Base-by-base conservation (phyloP, 2,888 invertebrate species). In the Meloe dianella region DNA sequence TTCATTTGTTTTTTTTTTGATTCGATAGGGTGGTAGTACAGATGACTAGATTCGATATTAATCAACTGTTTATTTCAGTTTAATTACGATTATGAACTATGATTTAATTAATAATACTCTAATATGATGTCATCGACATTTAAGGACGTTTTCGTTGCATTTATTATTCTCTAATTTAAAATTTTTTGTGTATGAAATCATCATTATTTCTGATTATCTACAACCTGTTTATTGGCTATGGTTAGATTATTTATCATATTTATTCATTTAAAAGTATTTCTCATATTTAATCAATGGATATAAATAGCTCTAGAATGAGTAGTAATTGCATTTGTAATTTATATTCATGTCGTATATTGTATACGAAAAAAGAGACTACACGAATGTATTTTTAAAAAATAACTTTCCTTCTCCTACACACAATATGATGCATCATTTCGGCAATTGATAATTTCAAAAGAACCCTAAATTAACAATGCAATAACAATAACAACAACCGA, bases 261-360 rank as follows among this genome's bases (percentile, higher is more conserved):
- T 67, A 63, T 68, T 68, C 57, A 22, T 27, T 29, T 41, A 66
- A 69, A 61, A 35, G 4, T 69, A 41, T 61, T 66, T n/a, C 64
- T 61, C 62, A 61, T 64, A 68, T 57, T 65, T 65, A 65, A 68
- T 65, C 65, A 68, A 64, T 61, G 64, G 57, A 60, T 66, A 61
- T 62, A 66, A 69, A 66, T 69, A 66, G 64, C 29, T 47, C 54
- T 54, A 14, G 22, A 60, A 60, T 61, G 35, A 60, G 30, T 57
- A 62, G 67, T 65, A 68, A 65, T 67, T 67, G 68, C 63, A 65
- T 47, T 60, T 22, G 61, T 68, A 66, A 66, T 66, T 66, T 47
- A 58, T 65, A 68, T 68, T 63, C 65, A 68, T 60, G 60, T 60
- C 68, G 54, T 57, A 63, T 29, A 61, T 20, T 58, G 12, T 35